Evolutionary conservation across 2,888 invertebrate genomes (phyloP).

Genomic region (Nomada lathburiana): DNA sequence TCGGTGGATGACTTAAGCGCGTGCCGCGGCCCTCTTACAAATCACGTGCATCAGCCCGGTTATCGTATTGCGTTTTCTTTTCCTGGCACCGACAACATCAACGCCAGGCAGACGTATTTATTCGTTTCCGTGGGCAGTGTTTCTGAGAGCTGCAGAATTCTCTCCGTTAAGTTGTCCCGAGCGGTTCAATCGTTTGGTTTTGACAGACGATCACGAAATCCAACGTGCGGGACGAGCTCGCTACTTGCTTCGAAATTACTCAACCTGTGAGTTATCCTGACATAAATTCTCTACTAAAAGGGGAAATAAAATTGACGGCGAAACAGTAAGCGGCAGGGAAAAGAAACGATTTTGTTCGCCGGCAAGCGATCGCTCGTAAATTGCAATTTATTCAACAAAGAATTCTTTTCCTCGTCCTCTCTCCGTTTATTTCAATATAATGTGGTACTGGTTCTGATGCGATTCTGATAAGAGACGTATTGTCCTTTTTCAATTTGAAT

Average conservation of each 20-base stretch:
- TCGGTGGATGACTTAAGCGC: background rate
- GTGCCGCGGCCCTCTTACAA: background rate
- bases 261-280: constrained; percentile 16
- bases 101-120: constrained; percentile 20
- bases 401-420: background rate
- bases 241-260: constrained; percentile 27
- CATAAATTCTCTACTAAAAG: constrained; percentile 16
- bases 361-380: background rate
- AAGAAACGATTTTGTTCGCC: background rate
- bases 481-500: background rate
- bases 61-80: constrained; percentile 17
- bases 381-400: constrained; percentile 12
- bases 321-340: background rate
- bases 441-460: background rate
- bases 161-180: constrained; percentile 4
- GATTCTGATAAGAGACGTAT: background rate
- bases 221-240: constrained; percentile 9
- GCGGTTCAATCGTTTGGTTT: constrained; percentile 25
- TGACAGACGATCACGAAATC: constrained; percentile 40
- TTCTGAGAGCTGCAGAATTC: constrained; percentile 35
- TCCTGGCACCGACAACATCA: constrained; percentile 7
- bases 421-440: background rate
- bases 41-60: constrained; percentile 12
- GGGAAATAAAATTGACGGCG: background rate
- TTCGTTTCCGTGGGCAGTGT: constrained; percentile 19